phyloP scores from a whole-genome alignment of 2,888 invertebrate species.

The Isoperla grammatica region DNA sequence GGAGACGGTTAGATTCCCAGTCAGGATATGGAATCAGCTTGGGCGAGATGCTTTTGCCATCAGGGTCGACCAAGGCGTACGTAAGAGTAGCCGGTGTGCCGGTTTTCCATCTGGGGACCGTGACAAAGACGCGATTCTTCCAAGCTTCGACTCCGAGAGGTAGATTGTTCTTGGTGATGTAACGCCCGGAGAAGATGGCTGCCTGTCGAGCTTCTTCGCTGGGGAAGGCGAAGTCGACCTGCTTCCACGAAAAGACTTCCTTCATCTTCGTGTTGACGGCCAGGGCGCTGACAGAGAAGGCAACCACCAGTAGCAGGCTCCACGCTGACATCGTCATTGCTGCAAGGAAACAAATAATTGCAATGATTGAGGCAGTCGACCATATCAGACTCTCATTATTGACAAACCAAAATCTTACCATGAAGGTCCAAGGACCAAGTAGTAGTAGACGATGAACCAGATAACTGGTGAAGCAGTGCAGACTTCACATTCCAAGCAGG shows the following conservation, averaged over 20 bases:
- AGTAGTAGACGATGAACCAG: too few relatives aligned
- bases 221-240: slow-evolving; percentile 62
- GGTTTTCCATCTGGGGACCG: slow-evolving; percentile 63
- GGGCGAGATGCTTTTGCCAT: slow-evolving; percentile 6
- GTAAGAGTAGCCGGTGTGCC: slow-evolving; percentile 67
- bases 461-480: too few relatives aligned
- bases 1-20: slow-evolving; percentile 71
- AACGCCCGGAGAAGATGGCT: slow-evolving; percentile 56
- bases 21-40: slow-evolving; percentile 66
- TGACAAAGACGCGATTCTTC: slow-evolving; percentile 55
- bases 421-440: too few relatives aligned
- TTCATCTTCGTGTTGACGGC: slow-evolving; percentile 42
- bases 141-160: slow-evolving; percentile 66
- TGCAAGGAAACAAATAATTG: neutral
- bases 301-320: neutral
- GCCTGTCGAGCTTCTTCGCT: slow-evolving; percentile 52
- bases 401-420: too few relatives aligned
- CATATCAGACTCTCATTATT: too few relatives aligned
- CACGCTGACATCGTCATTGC: neutral
- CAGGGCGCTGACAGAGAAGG: neutral
- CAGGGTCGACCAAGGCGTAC: slow-evolving; percentile 52
- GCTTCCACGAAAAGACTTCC: slow-evolving; percentile 64
- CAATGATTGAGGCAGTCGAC: too few relatives aligned
- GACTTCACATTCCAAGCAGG: too few relatives aligned
- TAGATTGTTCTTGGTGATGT: slow-evolving; percentile 59